Evolutionary conservation across 2,113 vertebrate species (phyloP).

Genomic region (Prochilodus magdalenae): DNA sequence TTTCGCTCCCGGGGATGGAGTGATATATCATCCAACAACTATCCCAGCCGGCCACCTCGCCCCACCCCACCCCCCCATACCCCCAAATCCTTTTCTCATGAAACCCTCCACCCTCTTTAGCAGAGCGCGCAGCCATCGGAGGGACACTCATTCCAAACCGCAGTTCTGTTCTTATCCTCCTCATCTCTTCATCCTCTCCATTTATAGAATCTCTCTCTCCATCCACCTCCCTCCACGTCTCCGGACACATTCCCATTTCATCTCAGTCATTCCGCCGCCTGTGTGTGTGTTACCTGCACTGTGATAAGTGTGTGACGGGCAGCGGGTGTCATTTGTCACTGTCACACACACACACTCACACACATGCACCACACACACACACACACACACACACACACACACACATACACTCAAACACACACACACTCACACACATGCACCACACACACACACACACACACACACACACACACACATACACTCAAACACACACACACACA

Average conservation of each 20-base stretch:
- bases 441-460: slow-evolving; percentile 31
- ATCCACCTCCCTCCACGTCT: slow-evolving; percentile 54
- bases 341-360: slow-evolving; percentile 54
- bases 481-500: slow-evolving; percentile 23
- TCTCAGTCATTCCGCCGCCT: slow-evolving; percentile 74
- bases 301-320: slow-evolving; percentile 80
- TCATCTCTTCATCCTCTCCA: slow-evolving; percentile 66
- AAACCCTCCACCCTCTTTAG: slow-evolving; percentile 11
- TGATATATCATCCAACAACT: slow-evolving; percentile 25
- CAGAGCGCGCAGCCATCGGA: slow-evolving; percentile 11
- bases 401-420: slow-evolving; percentile 17
- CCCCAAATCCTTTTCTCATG: not conserved
- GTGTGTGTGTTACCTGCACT: slow-evolving; percentile 73
- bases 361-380: not conserved
- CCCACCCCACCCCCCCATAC: not conserved
- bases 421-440: slow-evolving; percentile 8
- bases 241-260: slow-evolving; percentile 79
- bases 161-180: slow-evolving; percentile 51
- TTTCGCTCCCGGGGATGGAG: not conserved
- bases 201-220: slow-evolving; percentile 76
- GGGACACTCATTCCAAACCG: slow-evolving; percentile 61
- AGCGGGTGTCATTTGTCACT: slow-evolving; percentile 77
- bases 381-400: not conserved
- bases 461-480: slow-evolving; percentile 10
- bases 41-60: too few relatives aligned